Conservation (phyloP, 2,888 invertebrate species). For the Tipula helvola region DNA sequence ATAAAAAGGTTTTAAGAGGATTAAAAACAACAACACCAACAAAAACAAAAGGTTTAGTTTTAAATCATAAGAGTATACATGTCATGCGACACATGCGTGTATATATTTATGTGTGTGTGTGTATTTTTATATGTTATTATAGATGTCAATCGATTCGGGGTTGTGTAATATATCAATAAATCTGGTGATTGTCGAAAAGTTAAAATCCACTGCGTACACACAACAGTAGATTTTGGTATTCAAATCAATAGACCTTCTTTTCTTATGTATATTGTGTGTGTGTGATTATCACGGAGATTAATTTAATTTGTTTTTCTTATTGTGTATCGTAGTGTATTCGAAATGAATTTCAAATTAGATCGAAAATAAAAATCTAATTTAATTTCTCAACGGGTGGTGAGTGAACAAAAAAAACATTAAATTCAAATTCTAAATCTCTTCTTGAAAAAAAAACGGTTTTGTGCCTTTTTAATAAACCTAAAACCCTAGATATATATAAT, state of each 20-base stretch:
- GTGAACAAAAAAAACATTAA: background rate
- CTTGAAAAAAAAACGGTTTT: background rate
- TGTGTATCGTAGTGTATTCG: background rate
- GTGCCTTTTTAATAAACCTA: background rate
- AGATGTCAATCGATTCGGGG: background rate
- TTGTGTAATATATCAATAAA: background rate
- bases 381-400: background rate
- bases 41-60: background rate
- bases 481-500: background rate
- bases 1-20: slow-evolving; percentile 4
- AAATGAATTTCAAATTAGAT: background rate
- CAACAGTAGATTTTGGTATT: background rate
- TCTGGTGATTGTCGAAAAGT: background rate
- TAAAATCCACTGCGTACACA: background rate
- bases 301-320: background rate
- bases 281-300: background rate
- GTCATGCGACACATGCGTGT: background rate
- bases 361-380: background rate
- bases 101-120: background rate
- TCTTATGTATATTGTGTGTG: background rate
- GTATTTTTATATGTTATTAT: background rate
- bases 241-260: background rate
- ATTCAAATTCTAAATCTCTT: background rate
- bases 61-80: slow-evolving; percentile 4
- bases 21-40: background rate